Base-by-base conservation (phyloP, 2,888 invertebrate genomes). In the Trichacis sp. region DNA sequence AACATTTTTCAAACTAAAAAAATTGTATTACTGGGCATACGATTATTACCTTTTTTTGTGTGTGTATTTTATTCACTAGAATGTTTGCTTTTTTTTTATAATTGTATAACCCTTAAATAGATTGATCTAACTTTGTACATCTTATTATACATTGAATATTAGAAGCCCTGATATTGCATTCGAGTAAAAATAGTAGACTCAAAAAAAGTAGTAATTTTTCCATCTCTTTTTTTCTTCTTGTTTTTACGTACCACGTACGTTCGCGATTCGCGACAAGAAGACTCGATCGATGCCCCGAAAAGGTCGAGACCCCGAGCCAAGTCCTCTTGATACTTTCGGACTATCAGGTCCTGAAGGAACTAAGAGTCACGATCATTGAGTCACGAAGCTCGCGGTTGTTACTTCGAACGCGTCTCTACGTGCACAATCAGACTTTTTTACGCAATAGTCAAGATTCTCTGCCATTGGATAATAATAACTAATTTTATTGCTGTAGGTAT, bases 301-400 rank as follows among this genome's bases (percentile, higher is more conserved):
- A 68, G 71, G 70, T 73, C 71, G 66, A 57, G 71, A 71, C 73
- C 73, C 62, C 69, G 64, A 54, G 46, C 56, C 33, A 48, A 66
- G 62, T 66, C 59, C 55, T 56, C 48, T 53, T 58, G 48, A 40
- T 63, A 54, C 66, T 57, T 60, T 17, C 59, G 33, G 33, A 49
- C 69, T 69, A 69, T 69, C 69, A 64, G 64, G 66, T 66, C 66
- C 46, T 49, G 54, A 55, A 6, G 40, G 50, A 69, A 63, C 50
- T 57, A 20, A 45, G 1, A 65, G 66, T 69, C 69, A 69, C 68
- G 68, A 69, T 56, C 60, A 48, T 49, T 36, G 57, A 65, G 68
- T 69, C 68, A 69, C 69, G 69, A 69, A 63, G 63, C 45, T 20
- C 38, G 62, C 53, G 59, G 48, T 4, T 19, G 19, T 50, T 53